Evolutionary conservation across 2,888 invertebrate genomes (phyloP), one percentile per base, ranked within the genome.

Genomic region (Epicampocera succincta): DNA sequence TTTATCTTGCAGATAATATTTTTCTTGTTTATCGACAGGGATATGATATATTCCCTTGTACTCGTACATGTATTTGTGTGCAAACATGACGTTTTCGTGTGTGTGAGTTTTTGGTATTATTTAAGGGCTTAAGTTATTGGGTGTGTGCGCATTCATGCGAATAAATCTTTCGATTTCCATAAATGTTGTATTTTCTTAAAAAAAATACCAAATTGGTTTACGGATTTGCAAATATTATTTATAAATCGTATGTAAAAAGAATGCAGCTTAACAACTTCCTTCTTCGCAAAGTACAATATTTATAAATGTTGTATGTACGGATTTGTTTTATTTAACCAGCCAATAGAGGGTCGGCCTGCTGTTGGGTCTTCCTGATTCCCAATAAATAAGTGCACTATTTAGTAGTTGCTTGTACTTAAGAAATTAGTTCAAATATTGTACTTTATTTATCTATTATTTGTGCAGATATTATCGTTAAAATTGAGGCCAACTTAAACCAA

Each of bases 101-200:
- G 40, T 38, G 0, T 17, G 15, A 44, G 11, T 33, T n/a, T 33
- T 46, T 61, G 2, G 12, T 48, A 44, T 56, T 56, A 15, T 33
- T 33, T 33, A 48, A 52, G 52, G 40, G n/a, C 21, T 52, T 40
- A 15, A 52, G 40, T 42, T 25, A 40, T 40, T 66, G 11, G 13
- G 40, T 40, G 50, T 60, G 40, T 42, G 25, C 40, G 54, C 17
- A 4, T 17, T 11, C 38, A 71, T 17, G 61, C 61, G 61, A 61
- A 72, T 33, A 73, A 63, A 73, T 73, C 52, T 54, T 63, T 21
- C 44, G 54, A 21, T 52, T 52, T 50, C 21, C 15, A 33, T 58
- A 73, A 63, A 63, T 54, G n/a, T n/a, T n/a, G n/a, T n/a, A 54
- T 44, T 54, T 44, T 44, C 4, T 29, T 44, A 42, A 52, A 44